These are phyloP conservation scores for Heliconius melpomene DNA, from an alignment of 1,140 invertebrate species.

Conservation along the genomic window DNA sequence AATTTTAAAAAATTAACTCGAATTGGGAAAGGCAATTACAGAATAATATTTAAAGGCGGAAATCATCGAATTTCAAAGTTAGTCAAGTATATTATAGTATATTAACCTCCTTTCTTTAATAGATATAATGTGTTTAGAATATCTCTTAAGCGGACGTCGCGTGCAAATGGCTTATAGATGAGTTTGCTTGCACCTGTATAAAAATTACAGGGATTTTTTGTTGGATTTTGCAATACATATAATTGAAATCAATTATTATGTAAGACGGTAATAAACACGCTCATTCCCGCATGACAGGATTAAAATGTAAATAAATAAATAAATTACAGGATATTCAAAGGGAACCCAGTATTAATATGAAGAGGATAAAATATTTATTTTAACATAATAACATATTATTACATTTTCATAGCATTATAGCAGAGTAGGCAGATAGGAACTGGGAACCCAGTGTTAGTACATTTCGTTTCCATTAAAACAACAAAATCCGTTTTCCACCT, in stretches of 20 bases:
- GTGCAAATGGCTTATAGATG: conserved; percentile 19
- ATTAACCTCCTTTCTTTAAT: conserved; percentile 21
- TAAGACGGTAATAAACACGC: not conserved
- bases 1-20: not conserved
- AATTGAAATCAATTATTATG: not conserved
- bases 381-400: no score
- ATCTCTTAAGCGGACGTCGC: not conserved
- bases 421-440: no score
- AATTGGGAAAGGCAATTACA: not conserved
- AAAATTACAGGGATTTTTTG: not conserved
- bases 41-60: not conserved
- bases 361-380: no score
- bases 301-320: no score
- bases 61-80: conserved; percentile 12
- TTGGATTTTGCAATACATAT: not conserved
- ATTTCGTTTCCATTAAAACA: no score
- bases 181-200: not conserved
- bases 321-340: no score
- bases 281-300: no score
- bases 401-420: no score
- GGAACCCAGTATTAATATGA: no score
- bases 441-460: no score
- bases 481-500: no score
- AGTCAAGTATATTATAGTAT: conserved; percentile 20
- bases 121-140: conserved; percentile 13